phyloP scores from a whole-genome alignment of 2,888 invertebrate genomes.

The Fragum sueziense region DNA sequence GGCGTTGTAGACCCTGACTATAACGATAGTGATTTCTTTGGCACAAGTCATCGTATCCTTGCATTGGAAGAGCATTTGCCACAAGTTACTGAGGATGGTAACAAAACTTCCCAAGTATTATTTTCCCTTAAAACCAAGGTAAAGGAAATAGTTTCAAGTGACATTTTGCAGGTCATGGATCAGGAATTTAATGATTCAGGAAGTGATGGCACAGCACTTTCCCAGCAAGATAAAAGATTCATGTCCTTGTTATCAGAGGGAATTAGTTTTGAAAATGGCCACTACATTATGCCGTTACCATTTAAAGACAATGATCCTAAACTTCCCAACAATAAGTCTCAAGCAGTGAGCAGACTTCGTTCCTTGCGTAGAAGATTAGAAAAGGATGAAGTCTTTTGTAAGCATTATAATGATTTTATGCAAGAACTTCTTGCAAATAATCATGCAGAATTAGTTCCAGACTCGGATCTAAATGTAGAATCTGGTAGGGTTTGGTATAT shows the following conservation, averaged over 20 bases:
- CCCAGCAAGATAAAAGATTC: slow-evolving; percentile 15
- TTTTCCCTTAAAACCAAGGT: slow-evolving; percentile 23
- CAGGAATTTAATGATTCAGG: slow-evolving; percentile 10
- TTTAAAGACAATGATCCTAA: not conserved
- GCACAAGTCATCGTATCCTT: slow-evolving; percentile 31
- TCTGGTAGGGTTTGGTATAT: slow-evolving; percentile 32
- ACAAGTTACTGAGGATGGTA: too few species aligned
- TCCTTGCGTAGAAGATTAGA: not conserved
- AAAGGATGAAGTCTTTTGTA: not conserved
- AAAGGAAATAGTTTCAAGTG: slow-evolving; percentile 14
- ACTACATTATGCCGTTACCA: slow-evolving; percentile 23
- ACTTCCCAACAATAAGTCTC: slow-evolving; percentile 7
- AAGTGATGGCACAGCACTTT: not conserved
- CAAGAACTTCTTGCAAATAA: slow-evolving; percentile 22
- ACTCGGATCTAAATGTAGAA: not conserved
- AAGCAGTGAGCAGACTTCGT: not conserved
- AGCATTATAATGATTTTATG: slow-evolving; percentile 34
- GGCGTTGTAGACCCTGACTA: slow-evolving; percentile 27
- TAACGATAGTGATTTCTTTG: not conserved
- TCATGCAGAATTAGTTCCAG: slow-evolving; percentile 29
- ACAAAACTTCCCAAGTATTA: not conserved
- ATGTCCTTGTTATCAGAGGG: not conserved
- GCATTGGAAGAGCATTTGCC: too few species aligned
- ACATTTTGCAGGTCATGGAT: slow-evolving; percentile 12
- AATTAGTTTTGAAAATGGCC: not conserved